Evolutionary conservation across 2,113 vertebrate genomes (phyloP).

Genomic region (Theristicus caerulescens): DNA sequence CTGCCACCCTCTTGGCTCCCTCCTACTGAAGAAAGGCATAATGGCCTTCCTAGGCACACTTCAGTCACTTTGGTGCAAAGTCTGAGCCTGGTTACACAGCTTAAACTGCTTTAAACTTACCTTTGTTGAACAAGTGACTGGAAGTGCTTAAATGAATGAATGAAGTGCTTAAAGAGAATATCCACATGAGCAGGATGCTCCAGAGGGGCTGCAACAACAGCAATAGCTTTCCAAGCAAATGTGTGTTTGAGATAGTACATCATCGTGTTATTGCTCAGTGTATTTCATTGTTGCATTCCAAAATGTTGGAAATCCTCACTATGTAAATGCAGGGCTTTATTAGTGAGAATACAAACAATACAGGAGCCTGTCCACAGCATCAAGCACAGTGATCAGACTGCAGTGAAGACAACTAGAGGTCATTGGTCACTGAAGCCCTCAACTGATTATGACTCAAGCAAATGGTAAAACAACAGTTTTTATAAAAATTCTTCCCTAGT

Average conservation of each 20-base stretch:
- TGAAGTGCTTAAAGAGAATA: neutral
- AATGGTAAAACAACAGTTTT: neutral
- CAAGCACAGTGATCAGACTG: neutral
- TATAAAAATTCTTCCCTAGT: neutral
- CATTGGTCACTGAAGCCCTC: fast-evolving
- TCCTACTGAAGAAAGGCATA: neutral
- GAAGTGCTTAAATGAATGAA: neutral
- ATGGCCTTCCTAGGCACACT: neutral
- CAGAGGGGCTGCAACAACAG: neutral
- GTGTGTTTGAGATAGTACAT: neutral
- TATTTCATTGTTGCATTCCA: neutral
- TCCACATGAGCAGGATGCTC: neutral
- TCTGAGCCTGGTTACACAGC: neutral
- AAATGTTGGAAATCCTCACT: neutral
- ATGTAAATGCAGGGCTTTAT: neutral
- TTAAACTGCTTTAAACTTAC: neutral
- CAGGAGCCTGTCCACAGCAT: neutral
- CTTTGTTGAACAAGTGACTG: neutral
- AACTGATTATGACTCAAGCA: neutral
- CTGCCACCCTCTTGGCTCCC: too few relatives aligned
- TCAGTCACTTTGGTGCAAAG: neutral
- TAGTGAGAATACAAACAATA: neutral
- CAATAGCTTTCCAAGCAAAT: neutral
- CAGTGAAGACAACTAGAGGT: neutral
- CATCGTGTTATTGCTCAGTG: neutral